Evolutionary conservation across 2,113 vertebrate species (phyloP).

Genomic region (Atlantisia rogersi): DNA sequence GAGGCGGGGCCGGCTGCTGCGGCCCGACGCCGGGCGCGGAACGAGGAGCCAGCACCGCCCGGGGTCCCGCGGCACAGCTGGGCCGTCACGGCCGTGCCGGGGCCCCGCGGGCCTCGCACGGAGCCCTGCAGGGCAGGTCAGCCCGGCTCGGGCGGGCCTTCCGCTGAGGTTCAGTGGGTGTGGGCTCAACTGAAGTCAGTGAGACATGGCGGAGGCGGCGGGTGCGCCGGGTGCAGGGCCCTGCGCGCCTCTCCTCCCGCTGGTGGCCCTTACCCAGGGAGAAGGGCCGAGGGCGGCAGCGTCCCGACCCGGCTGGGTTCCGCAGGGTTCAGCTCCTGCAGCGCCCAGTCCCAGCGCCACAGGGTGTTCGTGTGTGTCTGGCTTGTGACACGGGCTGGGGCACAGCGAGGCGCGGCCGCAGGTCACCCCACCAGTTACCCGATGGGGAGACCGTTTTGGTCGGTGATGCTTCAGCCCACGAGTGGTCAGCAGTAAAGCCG

Average conservation of each 20-base stretch:
- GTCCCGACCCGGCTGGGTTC: fast-evolving
- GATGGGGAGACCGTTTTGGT: background rate
- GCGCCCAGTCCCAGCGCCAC: fast-evolving
- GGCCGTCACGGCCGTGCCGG: background rate
- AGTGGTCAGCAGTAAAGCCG: background rate
- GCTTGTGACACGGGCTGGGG: fast-evolving
- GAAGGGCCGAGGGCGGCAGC: background rate
- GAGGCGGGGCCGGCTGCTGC: background rate
- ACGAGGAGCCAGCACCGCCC: too few relatives aligned
- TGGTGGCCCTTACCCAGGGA: background rate
- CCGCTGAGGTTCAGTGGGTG: too few relatives aligned
- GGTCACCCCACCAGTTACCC: fast-evolving
- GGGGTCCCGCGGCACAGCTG: background rate
- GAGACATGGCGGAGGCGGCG: fast-evolving
- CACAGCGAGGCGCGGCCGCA: background rate
- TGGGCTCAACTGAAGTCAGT: background rate
- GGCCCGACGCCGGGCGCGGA: background rate
- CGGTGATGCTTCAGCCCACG: background rate
- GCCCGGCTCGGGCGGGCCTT: too few relatives aligned
- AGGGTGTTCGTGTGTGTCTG: too few relatives aligned
- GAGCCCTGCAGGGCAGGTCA: too few relatives aligned
- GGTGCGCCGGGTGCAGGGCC: fast-evolving
- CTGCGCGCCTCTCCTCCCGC: fast-evolving
- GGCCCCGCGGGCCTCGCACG: background rate
- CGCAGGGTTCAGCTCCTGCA: background rate